phyloP scores from a whole-genome alignment of 1,140 invertebrate species.

The Heliconius melpomene region DNA sequence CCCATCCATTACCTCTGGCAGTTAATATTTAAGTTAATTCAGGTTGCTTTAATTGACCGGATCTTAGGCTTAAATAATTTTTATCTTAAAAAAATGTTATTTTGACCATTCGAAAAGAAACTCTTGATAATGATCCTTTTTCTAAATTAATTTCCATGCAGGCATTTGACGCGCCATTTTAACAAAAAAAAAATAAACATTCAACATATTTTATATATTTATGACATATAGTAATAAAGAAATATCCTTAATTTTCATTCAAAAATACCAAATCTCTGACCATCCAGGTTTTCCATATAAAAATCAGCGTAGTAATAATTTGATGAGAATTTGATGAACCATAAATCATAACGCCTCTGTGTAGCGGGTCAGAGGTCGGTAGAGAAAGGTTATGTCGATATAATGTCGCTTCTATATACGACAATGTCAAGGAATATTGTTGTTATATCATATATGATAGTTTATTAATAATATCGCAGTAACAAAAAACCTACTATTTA shows the following conservation, averaged over 20 bases:
- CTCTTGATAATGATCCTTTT: too few species aligned
- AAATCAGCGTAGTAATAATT: not conserved
- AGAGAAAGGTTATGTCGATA: conserved; percentile 17
- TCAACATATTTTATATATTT: too few species aligned
- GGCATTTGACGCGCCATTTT: too few species aligned
- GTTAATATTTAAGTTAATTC: too few species aligned
- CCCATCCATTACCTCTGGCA: too few species aligned
- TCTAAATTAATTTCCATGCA: too few species aligned
- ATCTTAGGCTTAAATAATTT: too few species aligned
- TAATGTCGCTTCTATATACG: conserved; percentile 11
- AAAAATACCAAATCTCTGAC: not conserved
- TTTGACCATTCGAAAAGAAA: too few species aligned
- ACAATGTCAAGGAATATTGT: conserved; percentile 1
- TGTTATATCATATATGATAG: not conserved
- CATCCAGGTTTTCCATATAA: not conserved
- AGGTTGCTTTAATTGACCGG: too few species aligned
- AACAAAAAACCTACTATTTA: not conserved
- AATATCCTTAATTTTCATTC: not conserved
- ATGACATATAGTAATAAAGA: not conserved
- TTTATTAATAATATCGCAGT: not conserved
- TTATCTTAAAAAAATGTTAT: too few species aligned
- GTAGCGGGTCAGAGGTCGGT: conserved; percentile 17
- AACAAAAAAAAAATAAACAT: not conserved
- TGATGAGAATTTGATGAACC: conserved; percentile 12
- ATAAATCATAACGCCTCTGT: not conserved